Base-by-base conservation (phyloP, 2,797 vertebrate species). In the Pangasius mekongensis region DNA sequence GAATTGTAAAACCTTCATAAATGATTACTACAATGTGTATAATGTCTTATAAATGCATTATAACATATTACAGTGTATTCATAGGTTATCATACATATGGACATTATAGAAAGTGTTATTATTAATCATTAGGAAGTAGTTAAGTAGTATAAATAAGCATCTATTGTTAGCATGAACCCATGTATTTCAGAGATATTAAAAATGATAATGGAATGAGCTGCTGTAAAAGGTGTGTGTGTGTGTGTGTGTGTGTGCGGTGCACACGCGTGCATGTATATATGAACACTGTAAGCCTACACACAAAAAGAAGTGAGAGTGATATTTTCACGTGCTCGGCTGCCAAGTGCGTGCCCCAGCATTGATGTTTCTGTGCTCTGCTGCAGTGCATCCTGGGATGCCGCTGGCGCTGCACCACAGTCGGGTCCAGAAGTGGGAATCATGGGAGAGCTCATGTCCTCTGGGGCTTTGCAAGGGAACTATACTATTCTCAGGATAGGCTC, bases 291-390 rank as follows among this genome's bases (percentile, higher is more conserved):
- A 56, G 76, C 16, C 49, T 78, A 33, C 52, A 39, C 30, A 36
- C 20, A 60, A 11, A 81, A 83, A 30, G 39, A n/a, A 83, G 84
- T 87, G 24, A 69, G 84, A 83, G 87, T 84, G 36, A 84, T 90
- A 67, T 89, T 90, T 77, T 87, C 67, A 60, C 47, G 80, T 74
- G 84, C 84, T 87, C 43, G 14, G n/a, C 52, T 89, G 91, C 86
- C 64, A 66, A 90, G 89, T n/a, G 58, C 83, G 54, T 90, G 85
- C 83, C 89, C 58, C 52, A 52, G 78, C 83, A 88, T 89, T 91
- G 90, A 89, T 92, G 90, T 92, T 90, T 82, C 86, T 87, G 86
- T 89, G 90, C 87, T 91, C 85, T 91, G 87, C 87, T 87, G 91
- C 89, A 91, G 71, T 91, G 89, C 91, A 90, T 83, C 80, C 91